Evolutionary conservation across 2,797 vertebrate species (phyloP), one percentile per base, ranked within the genome.

Genomic region (Gymnocypris eckloni): DNA sequence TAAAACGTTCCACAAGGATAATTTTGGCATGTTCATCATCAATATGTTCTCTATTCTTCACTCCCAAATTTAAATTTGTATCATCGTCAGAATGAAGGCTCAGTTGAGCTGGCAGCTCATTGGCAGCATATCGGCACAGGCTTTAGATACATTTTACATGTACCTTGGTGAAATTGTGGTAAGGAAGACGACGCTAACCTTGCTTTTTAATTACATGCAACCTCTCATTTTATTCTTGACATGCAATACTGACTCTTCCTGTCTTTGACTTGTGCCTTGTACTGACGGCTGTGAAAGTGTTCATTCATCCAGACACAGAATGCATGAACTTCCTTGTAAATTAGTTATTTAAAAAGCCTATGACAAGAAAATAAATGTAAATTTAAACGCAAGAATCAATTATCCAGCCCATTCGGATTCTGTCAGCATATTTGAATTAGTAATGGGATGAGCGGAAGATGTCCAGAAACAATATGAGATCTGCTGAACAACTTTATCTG

Each of bases 141-240:
- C 52, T 79, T 79, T 64, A 79, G 56, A 64, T 79, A 18, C n/a
- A 79, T 79, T 64, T 61, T 28, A 64, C 22, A 79, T 79, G n/a
- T 20, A 64, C 39, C 9, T 28, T 64, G 8, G 39, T 79, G 39
- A 45, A 79, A 45, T 3, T 45, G 2, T 43, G 9, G 56, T 5
- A 28, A 11, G 39, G n/a, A 61, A 8, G 8, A 79, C 0, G 39
- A 39, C 8, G 6, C 13, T 41, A 41, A 10, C 37, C 15, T 64
- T 11, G 39, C 7, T 15, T 45, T 64, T 64, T 64, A 28, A 18
- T 45, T 64, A 25, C n/a, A 79, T 25, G 25, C 13, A 28, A 79
- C 39, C 39, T 45, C 12, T 25, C 59, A 33, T 64, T 64, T 64
- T 64, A 64, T 64, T 79, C 56, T 64, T 12, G 39, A 61, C 77